Evolutionary conservation across 2,113 vertebrate genomes (phyloP).

Genomic region (Agelaius phoeniceus): DNA sequence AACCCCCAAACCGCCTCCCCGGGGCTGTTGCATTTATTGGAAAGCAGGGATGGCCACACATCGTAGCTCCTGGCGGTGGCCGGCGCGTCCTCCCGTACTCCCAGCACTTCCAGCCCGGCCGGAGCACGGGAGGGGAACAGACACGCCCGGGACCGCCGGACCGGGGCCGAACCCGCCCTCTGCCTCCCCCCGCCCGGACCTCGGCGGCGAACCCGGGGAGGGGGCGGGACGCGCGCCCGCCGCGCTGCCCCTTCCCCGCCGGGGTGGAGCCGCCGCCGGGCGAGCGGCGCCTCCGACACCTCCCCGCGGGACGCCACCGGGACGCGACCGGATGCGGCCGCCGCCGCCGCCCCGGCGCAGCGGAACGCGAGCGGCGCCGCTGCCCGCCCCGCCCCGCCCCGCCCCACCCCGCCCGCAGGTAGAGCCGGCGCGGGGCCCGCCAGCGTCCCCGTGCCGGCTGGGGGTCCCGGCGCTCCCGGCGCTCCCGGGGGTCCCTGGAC

Average conservation of each 20-base stretch:
- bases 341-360: background rate
- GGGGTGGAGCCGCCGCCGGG: background rate
- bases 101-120: background rate
- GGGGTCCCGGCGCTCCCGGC: no score
- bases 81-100: background rate
- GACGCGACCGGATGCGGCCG: background rate
- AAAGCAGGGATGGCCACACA: background rate
- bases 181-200: background rate
- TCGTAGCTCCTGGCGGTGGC: accelerated
- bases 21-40: accelerated
- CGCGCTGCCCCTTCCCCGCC: background rate
- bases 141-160: background rate
- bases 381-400: no score
- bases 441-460: no score
- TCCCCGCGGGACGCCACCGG: background rate
- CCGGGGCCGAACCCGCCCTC: no score
- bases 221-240: background rate
- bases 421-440: no score
- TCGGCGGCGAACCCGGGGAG: background rate
- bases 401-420: no score
- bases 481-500: no score
- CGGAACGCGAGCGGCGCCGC: background rate
- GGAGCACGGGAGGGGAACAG: accelerated
- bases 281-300: background rate
- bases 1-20: background rate